phyloP scores from a whole-genome alignment of 92 coral and sea anemone genomes.

The Micromussa lordhowensis region DNA sequence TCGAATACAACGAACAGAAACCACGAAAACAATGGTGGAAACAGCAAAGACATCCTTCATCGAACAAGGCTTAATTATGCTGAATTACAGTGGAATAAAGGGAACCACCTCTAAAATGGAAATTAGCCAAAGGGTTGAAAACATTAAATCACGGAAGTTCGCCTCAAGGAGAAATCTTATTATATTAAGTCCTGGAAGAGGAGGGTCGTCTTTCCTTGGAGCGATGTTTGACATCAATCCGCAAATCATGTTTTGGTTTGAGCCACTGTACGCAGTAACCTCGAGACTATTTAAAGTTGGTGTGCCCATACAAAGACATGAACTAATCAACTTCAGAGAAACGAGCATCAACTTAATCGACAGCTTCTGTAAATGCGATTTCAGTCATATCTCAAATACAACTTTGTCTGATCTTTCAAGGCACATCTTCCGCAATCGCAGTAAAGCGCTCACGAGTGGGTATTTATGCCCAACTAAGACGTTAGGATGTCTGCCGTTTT shows the following conservation, averaged over 20 bases:
- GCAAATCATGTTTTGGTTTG: constrained; percentile 54
- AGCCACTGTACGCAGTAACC: constrained; percentile 42
- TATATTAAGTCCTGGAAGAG: too few species aligned
- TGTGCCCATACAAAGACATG: background rate
- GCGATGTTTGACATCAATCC: too few species aligned
- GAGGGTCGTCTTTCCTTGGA: too few species aligned
- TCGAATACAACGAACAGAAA: background rate
- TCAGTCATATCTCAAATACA: background rate
- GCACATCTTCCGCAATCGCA: background rate
- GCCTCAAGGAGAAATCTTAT: constrained; percentile 34
- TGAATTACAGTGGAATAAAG: background rate
- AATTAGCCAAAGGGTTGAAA: background rate
- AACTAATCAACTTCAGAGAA: background rate
- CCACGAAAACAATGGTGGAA: too few species aligned
- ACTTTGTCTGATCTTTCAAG: background rate
- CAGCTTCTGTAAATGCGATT: constrained; percentile 41
- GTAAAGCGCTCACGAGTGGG: background rate
- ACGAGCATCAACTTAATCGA: background rate
- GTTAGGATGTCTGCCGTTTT: too few species aligned
- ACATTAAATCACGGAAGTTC: background rate
- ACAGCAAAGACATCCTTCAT: background rate
- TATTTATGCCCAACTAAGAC: background rate
- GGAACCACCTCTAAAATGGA: background rate
- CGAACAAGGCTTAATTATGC: too few species aligned
- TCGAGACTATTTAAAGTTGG: background rate